Evolutionary conservation across 2,797 vertebrate species (phyloP).

Genomic region (Leuciscus waleckii): DNA sequence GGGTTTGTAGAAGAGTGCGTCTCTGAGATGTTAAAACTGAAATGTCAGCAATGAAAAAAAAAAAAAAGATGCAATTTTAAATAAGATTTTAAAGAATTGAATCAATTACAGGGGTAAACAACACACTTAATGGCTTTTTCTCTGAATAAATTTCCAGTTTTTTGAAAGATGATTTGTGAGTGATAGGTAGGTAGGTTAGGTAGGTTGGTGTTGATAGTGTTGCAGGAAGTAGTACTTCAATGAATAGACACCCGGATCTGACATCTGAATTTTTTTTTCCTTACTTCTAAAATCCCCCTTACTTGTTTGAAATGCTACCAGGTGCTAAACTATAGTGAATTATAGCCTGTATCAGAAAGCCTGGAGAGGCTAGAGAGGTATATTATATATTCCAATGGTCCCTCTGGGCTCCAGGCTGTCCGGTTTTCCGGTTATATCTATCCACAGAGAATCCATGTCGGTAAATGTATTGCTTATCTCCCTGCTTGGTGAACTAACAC

Average conservation of each 20-base stretch:
- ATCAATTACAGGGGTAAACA: not conserved
- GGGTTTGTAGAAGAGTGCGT: not conserved
- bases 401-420: not conserved
- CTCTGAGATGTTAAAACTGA: not conserved
- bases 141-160: not conserved
- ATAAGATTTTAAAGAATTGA: not conserved
- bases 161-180: too few relatives aligned
- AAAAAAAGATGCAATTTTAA: not conserved
- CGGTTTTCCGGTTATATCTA: not conserved
- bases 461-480: not conserved
- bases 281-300: not conserved
- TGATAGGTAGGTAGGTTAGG: too few relatives aligned
- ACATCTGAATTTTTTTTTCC: not conserved
- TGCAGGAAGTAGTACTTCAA: too few relatives aligned
- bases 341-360: not conserved
- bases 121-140: not conserved
- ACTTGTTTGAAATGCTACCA: slow-evolving; percentile 12
- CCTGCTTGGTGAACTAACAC: slow-evolving; percentile 2
- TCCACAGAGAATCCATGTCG: not conserved
- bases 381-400: not conserved
- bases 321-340: not conserved
- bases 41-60: not conserved
- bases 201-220: too few relatives aligned
- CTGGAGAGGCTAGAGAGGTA: not conserved
- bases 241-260: too few relatives aligned